Base-by-base conservation (phyloP, 2,888 invertebrate genomes). In the Leucozona laternaria region DNA sequence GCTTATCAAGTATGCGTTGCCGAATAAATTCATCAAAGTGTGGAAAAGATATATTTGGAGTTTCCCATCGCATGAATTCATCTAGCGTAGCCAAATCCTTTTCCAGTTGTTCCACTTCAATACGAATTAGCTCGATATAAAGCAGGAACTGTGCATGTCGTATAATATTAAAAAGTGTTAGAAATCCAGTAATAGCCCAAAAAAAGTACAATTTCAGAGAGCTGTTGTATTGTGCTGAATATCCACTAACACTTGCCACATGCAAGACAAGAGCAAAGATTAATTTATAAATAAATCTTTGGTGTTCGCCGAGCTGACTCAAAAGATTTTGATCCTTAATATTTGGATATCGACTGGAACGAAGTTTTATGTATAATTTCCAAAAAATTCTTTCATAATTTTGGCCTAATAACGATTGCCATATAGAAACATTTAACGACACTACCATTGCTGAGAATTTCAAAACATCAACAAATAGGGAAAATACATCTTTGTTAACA, bases 41-140 rank as follows among this genome's bases (percentile, higher is more conserved):
- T 8, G 31, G 48, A 57, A 90, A 91, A 7, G 84, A 80, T 2
- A 85, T 77, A 43, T 79, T 0, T 66, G 83, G 28, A 15, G 68
- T 37, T 17, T 89, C 89, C 68, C 90, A 91, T 11, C 64, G n/a
- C 2, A 90, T 88, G 76, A 90, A 91, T 7, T 90, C 90, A 10
- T 75, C 90, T 34, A 91, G 73, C 11, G 90, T 80, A 0, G 20
- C 22, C 34, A 91, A 70, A 50, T 91, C 91, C 0, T 78, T 66
- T 4, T 89, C 88, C 77, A 91, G 20, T 20, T 89, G 88, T 4
- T 79, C 60, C 70, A 91, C 57, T 15, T 91, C 90, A 73, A 89
- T 88, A 2, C 89, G 89, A 48, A 91, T 55, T 20, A 91, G 58
- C 34, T 90, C 90, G 70, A 91, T 34, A 48, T 91, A 89, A 22